Conservation (phyloP, 2,888 invertebrate genomes). For the Drosophila maculinotata region DNA sequence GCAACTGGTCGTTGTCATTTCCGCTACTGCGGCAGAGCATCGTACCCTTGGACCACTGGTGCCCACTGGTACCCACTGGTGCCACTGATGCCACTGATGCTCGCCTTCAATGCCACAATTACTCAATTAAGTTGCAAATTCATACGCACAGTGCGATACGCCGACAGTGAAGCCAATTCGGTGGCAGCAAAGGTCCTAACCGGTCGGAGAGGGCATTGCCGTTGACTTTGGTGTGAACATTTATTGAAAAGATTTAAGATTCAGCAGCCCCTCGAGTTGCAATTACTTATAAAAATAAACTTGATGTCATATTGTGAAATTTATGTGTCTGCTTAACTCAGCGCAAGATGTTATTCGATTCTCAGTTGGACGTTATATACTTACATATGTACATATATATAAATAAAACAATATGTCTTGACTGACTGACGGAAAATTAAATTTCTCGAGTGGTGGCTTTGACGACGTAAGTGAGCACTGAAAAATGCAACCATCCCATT, state of each 20-base stretch:
- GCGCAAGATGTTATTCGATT: no score
- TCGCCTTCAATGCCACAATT: slow-evolving; percentile 50
- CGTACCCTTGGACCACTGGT: not conserved
- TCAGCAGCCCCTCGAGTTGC: not conserved
- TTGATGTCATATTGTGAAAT: no score
- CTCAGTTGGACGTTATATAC: no score
- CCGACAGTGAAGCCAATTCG: slow-evolving; percentile 2
- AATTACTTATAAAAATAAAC: no score
- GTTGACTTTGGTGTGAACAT: not conserved
- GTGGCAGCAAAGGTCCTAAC: not conserved
- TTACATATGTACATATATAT: no score
- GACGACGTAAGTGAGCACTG: no score
- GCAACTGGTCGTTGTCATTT: slow-evolving; percentile 54
- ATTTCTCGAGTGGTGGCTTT: no score
- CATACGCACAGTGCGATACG: slow-evolving; percentile 28
- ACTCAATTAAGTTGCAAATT: slow-evolving; percentile 66
- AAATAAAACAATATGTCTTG: no score
- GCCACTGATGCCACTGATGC: slow-evolving; percentile 41
- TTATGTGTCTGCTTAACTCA: no score
- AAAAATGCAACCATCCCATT: no score
- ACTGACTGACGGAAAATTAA: no score
- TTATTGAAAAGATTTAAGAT: not conserved
- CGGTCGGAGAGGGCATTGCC: not conserved
- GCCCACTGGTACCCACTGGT: slow-evolving; percentile 8
- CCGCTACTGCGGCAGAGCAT: not conserved